A percentile compares a stretch with the other conserved stretches of the same genome.
Evolutionary conservation across 2,888 invertebrate genomes (phyloP).

Genomic region (Cheilosia vulpina): DNA sequence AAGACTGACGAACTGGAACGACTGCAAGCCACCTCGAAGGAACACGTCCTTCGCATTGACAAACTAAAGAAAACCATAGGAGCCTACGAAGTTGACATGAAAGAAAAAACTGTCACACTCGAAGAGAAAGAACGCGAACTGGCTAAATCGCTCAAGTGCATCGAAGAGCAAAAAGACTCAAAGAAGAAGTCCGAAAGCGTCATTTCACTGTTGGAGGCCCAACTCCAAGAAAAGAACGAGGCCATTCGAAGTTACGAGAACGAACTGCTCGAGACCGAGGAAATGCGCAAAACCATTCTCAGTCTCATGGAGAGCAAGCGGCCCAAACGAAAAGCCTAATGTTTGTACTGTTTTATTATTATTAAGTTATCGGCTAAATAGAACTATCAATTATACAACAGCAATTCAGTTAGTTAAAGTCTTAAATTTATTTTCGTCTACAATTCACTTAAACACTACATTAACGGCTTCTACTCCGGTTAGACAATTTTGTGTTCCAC

Average conservation of each 20-base stretch:
- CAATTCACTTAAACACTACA: conserved; percentile 50
- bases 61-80: conserved; percentile 81
- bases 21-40: conserved; percentile 79
- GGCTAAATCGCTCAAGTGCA: conserved; percentile 79
- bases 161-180: conserved; percentile 81
- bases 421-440: conserved; percentile 55
- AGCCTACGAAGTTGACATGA: conserved; percentile 80
- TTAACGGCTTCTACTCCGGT: conserved; percentile 47
- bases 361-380: conserved; percentile 16
- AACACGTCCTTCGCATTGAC: conserved; percentile 80
- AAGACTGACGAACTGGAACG: conserved; percentile 79
- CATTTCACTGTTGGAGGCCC: conserved; percentile 81
- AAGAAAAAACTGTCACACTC: conserved; percentile 80
- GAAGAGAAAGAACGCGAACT: conserved; percentile 81
- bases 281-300: conserved; percentile 82
- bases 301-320: conserved; percentile 83
- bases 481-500: conserved; percentile 6
- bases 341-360: neutral
- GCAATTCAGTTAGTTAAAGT: conserved; percentile 57
- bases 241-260: conserved; percentile 80
- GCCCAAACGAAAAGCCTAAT: conserved; percentile 80
- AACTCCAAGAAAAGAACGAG: conserved; percentile 82
- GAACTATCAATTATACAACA: conserved; percentile 4
- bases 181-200: conserved; percentile 82
- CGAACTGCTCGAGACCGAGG: conserved; percentile 82